Percentiles rank a stretch among this genome's conserved stretches.
Evolutionary conservation across 1,140 invertebrate genomes (phyloP).

Genomic region (Lordiphosa stackelbergi): DNA sequence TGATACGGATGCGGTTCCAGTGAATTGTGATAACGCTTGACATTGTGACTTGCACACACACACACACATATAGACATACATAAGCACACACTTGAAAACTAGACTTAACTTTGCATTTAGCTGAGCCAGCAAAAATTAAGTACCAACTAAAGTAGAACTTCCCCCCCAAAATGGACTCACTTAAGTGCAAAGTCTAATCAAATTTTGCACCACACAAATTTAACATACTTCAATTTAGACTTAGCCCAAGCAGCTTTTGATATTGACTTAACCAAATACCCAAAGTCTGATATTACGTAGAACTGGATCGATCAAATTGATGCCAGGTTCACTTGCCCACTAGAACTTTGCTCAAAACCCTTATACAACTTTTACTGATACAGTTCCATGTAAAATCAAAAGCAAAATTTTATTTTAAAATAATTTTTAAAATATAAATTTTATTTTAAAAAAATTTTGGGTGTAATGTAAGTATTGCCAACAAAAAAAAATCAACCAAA

Average conservation of each 20-base stretch:
- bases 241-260: constrained; percentile 20
- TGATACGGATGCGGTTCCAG: constrained; percentile 28
- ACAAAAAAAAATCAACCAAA: constrained; percentile 37
- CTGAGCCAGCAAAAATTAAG: constrained; percentile 24
- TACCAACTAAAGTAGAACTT: constrained; percentile 1
- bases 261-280: constrained; percentile 40
- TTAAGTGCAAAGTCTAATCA: constrained; percentile 50
- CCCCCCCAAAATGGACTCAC: constrained; percentile 21
- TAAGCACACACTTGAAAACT: constrained; percentile 17
- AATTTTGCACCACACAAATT: constrained; percentile 30
- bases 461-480: constrained; percentile 77
- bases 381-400: constrained; percentile 71
- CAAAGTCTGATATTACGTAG: constrained; percentile 73
- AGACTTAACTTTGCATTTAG: constrained; percentile 50
- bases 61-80: constrained; percentile 9
- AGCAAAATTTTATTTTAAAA: constrained; percentile 77
- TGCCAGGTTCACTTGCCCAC: constrained; percentile 20
- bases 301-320: constrained; percentile 38
- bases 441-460: constrained; percentile 78
- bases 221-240: constrained; percentile 35
- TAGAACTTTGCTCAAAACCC: constrained; percentile 16
- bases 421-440: constrained; percentile 77
- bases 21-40: constrained; percentile 51
- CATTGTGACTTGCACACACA: constrained; percentile 55
- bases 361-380: constrained; percentile 20